Percentiles rank a stretch among this genome's conserved stretches.
These are phyloP conservation scores for Rutilus rutilus DNA, from an alignment of 2,113 vertebrate species.

Conservation along the genomic window DNA sequence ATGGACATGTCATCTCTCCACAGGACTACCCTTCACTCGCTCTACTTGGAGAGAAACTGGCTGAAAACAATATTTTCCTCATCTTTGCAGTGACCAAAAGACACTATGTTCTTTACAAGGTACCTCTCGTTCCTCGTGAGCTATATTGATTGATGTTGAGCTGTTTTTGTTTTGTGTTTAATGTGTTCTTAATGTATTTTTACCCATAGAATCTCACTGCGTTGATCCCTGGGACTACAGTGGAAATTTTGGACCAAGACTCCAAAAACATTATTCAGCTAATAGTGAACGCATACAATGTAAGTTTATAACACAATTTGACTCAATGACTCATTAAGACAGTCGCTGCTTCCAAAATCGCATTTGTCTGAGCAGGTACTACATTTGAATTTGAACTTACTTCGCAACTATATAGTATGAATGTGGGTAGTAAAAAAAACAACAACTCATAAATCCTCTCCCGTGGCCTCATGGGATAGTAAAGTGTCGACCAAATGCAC, in stretches of 20 bases:
- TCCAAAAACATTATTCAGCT: conserved; percentile 97
- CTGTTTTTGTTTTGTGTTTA: neutral
- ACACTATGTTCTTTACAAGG: conserved; percentile 94
- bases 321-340: too few species aligned
- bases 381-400: too few species aligned
- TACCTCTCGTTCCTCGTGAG: conserved; percentile 54
- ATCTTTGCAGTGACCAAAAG: conserved; percentile 95
- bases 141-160: neutral
- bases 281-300: conserved; percentile 91
- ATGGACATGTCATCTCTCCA: neutral
- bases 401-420: too few species aligned
- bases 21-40: conserved; percentile 96
- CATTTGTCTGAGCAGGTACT: too few species aligned
- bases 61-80: conserved; percentile 96
- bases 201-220: conserved; percentile 87
- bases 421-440: too few species aligned
- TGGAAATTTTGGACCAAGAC: conserved; percentile 94
- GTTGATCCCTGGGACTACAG: conserved; percentile 93
- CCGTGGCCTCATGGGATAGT: too few species aligned
- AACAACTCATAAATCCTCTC: too few species aligned
- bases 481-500: too few species aligned
- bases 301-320: conserved; percentile 70
- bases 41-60: conserved; percentile 93
- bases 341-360: too few species aligned
- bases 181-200: neutral